Conservation (phyloP, 2,113 vertebrate genomes). For the Eretmochelys imbricata region DNA sequence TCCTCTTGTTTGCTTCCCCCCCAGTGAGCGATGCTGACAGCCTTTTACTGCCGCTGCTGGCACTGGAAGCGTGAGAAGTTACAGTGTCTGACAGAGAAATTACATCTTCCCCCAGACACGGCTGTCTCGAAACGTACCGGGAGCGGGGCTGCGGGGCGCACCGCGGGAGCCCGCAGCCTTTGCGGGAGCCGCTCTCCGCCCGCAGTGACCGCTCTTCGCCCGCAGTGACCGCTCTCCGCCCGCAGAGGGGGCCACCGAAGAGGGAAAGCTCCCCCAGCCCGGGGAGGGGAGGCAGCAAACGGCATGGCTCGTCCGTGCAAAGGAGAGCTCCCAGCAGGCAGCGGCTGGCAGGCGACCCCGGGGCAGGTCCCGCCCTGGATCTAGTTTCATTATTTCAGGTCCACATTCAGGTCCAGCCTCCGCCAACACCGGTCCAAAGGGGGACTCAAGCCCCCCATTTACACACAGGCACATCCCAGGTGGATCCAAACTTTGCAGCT, state of each 20-base stretch:
- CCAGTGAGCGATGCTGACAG: conserved; percentile 43
- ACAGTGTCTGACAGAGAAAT: conserved; percentile 46
- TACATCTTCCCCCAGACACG: not conserved
- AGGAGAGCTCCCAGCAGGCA: not conserved
- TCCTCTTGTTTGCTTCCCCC: conserved; percentile 42
- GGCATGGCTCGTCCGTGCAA: not conserved
- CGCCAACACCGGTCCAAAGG: not conserved
- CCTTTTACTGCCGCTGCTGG: conserved; percentile 12
- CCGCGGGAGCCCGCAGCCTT: not conserved
- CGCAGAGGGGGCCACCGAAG: not conserved
- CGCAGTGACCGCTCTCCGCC: not conserved
- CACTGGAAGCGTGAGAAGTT: conserved; percentile 38
- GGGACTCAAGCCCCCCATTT: not conserved
- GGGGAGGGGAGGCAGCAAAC: not conserved
- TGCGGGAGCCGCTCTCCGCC: not conserved
- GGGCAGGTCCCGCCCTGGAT: too few species aligned
- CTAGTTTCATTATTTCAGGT: not conserved
- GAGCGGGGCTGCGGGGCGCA: not conserved
- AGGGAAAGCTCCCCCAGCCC: too few species aligned
- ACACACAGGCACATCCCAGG: not conserved
- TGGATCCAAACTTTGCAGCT: not conserved
- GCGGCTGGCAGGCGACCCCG: too few species aligned
- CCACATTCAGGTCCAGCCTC: not conserved
- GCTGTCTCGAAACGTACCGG: not conserved
- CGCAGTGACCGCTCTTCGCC: not conserved